A percentile compares a stretch with the other conserved stretches of the same genome.
phyloP scores from a whole-genome alignment of 2,113 vertebrate genomes.

The Boleophthalmus pectinirostris region DNA sequence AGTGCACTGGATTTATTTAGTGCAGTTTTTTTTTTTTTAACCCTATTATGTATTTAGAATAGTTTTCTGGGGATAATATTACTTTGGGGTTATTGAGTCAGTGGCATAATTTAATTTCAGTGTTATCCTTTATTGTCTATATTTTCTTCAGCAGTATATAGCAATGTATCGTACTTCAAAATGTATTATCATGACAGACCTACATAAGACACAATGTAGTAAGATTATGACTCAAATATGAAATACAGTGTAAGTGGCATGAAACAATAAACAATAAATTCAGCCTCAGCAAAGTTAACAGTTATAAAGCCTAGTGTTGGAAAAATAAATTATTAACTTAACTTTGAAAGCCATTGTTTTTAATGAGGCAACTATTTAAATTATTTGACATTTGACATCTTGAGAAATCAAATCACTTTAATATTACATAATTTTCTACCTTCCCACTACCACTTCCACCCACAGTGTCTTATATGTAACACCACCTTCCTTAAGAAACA shows the following conservation, averaged over 20 bases:
- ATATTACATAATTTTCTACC: neutral
- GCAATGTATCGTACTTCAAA: too few relatives aligned
- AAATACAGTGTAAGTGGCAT: neutral
- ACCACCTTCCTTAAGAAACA: slow-evolving; percentile 33
- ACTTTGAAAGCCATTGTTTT: slow-evolving; percentile 4
- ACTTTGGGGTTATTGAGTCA: too few relatives aligned
- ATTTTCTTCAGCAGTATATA: too few relatives aligned
- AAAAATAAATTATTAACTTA: slow-evolving; percentile 59
- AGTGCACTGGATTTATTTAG: too few relatives aligned
- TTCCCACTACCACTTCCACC: neutral
- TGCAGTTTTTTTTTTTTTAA: too few relatives aligned
- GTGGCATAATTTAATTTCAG: too few relatives aligned
- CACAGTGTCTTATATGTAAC: slow-evolving; percentile 21
- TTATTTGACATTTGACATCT: neutral
- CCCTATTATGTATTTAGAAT: too few relatives aligned
- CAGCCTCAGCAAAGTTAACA: neutral
- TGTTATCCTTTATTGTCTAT: too few relatives aligned
- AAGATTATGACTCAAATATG: too few relatives aligned
- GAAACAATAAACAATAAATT: neutral
- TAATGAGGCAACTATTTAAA: neutral
- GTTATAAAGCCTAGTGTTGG: neutral
- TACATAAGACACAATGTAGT: too few relatives aligned
- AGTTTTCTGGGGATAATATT: too few relatives aligned
- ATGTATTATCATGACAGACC: too few relatives aligned
- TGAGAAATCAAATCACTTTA: neutral